A percentile compares a stretch with the other conserved stretches of the same genome.
These are phyloP conservation scores for Psilopsiagon aurifrons DNA, from an alignment of 2,113 vertebrate species.

Conservation along the genomic window DNA sequence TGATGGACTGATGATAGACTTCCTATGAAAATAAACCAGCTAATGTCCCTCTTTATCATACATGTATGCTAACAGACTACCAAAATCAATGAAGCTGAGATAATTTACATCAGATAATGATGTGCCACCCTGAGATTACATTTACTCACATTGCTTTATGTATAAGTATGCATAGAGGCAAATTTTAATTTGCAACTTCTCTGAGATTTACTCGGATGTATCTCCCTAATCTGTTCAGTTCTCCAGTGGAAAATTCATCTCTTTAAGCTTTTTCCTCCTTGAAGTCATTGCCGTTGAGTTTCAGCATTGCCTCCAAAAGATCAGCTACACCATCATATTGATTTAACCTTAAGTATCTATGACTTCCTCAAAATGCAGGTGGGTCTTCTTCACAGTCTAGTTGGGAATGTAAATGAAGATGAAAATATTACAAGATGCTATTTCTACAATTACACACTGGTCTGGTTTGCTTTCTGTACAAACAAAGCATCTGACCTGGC, in stretches of 20 bases:
- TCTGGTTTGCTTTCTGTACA: not conserved
- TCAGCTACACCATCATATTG: not conserved
- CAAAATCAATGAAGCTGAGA: not conserved
- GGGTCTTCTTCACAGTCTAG: not conserved
- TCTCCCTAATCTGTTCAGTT: not conserved
- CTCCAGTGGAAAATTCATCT: not conserved
- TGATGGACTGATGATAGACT: not conserved
- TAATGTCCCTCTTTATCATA: not conserved
- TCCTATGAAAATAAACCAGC: not conserved
- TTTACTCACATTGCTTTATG: not conserved
- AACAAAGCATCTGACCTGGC: not conserved
- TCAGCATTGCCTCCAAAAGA: not conserved
- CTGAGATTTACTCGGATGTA: not conserved
- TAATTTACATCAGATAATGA: not conserved
- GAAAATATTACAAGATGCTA: not conserved
- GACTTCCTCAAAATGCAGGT: not conserved
- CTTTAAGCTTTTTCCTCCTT: not conserved
- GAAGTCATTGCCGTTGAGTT: not conserved
- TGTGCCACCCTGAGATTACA: not conserved
- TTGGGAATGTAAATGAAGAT: not conserved
- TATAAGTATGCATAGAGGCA: not conserved
- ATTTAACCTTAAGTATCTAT: not conserved
- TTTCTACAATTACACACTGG: not conserved
- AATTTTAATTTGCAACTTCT: not conserved
- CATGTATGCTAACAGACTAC: not conserved